These are phyloP conservation scores for Trichosurus vulpecula DNA, from an alignment of 2,797 vertebrate species.

Conservation along the genomic window DNA sequence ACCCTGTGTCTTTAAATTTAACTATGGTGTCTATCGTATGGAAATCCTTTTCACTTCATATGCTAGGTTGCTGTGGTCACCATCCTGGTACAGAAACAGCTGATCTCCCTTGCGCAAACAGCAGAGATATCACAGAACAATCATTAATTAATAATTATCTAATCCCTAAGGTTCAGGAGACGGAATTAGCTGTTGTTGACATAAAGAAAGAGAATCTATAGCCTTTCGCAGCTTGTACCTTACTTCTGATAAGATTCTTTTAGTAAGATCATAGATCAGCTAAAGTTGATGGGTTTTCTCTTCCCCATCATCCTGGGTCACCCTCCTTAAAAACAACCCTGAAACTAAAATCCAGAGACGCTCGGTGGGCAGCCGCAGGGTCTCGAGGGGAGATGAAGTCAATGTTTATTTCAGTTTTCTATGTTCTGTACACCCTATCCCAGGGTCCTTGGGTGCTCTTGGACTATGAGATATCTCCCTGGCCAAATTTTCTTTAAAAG, in stretches of 20 bases:
- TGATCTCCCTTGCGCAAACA: not conserved
- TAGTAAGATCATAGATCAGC: not conserved
- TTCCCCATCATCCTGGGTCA: not conserved
- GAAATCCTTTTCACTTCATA: not conserved
- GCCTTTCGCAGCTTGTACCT: not conserved
- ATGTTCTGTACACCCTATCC: not conserved
- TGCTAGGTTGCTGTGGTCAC: not conserved
- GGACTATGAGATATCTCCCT: constrained; percentile 9
- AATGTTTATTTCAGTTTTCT: not conserved
- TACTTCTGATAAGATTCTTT: not conserved
- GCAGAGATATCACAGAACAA: not conserved
- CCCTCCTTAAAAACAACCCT: constrained; percentile 14
- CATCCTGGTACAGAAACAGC: not conserved
- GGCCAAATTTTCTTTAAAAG: not conserved
- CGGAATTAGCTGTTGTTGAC: not conserved
- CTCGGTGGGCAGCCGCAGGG: not conserved
- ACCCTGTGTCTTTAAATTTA: not conserved
- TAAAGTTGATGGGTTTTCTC: not conserved
- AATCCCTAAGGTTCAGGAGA: not conserved
- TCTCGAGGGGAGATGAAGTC: not conserved
- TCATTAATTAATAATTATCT: constrained; percentile 3
- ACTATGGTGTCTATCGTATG: not conserved
- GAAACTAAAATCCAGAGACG: constrained; percentile 7
- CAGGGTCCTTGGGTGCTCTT: not conserved
- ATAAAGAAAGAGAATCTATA: not conserved